Evolutionary conservation across 2,797 vertebrate genomes (phyloP), one percentile per base, ranked within the genome.

Genomic region (Microctenopoma steveboyesi): DNA sequence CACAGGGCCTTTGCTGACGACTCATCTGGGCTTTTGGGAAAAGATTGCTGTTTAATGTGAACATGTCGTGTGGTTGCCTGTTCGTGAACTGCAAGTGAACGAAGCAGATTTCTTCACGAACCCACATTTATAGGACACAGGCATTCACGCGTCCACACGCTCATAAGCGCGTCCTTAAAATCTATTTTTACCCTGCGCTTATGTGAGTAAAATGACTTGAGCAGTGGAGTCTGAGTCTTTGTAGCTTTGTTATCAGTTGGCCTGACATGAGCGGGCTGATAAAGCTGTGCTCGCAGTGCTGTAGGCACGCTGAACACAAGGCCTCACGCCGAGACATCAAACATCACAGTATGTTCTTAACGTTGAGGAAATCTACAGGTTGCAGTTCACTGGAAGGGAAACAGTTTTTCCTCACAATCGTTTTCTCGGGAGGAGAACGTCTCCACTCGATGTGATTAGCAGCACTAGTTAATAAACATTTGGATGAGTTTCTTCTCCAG

Each of bases 231-330:
- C 12, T 53, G 22, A 45, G 28, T 78, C 51, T 60, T 42, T 72
- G 54, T 37, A 30, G 65, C 0, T 11, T 25, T 58, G 64, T 68
- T 78, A 79, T 82, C 76, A 69, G 59, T 45, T 54, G 6, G 35
- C 48, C 51, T 68, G 70, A 80, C 66, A 66, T 35, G 33, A 35
- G 72, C 18, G 45, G 59, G 67, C 53, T 71, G 80, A 84, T 74
- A 70, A 80, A 76, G 50, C n/a, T 13, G 43, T 12, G 64, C 48
- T 64, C 7, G 48, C 67, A 73, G 12, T 22, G 61, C 66, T 74
- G 53, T 48, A 71, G 72, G 69, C 60, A 4, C 6, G 4, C 46
- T 0, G 30, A 47, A 67, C 64, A 61, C 2, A 12, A 12, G 22
- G 30, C 42, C 49, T 54, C 42, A 12, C 28, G 25, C 72, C 51